phyloP scores from a whole-genome alignment of 1,140 invertebrate species.

The Bilobella aurantiaca region DNA sequence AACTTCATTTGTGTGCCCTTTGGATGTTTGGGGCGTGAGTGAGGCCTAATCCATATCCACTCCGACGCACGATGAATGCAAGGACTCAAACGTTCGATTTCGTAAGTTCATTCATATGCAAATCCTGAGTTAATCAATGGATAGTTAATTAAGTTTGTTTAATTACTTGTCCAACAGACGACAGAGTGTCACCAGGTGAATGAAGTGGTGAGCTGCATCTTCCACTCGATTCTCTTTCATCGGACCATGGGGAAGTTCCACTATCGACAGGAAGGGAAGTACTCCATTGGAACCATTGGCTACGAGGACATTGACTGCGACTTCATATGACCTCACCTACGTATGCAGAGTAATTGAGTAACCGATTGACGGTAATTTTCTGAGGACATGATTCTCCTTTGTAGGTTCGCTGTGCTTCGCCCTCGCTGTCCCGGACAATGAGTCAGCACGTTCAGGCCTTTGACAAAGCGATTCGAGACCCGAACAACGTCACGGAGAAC shows the following conservation, averaged over 20 bases:
- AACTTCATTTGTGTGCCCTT: no score
- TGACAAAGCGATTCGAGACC: conserved; percentile 62
- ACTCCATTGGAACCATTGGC: conserved; percentile 86
- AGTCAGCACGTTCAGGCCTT: conserved; percentile 74
- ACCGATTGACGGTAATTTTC: no score
- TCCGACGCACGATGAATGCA: conserved; percentile 76
- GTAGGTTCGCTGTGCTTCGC: conserved; percentile 72
- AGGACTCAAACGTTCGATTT: conserved; percentile 77
- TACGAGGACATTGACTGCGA: conserved; percentile 94
- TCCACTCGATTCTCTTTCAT: conserved; percentile 91
- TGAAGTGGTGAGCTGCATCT: conserved; percentile 85
- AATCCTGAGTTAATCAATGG: neutral
- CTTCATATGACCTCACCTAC: conserved; percentile 93
- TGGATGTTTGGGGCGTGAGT: no score
- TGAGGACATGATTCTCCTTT: conserved; percentile 16
- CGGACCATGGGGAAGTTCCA: conserved; percentile 88
- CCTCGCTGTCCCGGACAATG: conserved; percentile 59
- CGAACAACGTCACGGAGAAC: conserved; percentile 43
- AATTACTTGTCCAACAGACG: conserved; percentile 41
- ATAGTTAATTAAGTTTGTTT: conserved; percentile 12
- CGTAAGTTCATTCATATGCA: conserved; percentile 38
- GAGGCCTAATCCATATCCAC: no score
- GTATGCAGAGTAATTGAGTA: conserved; percentile 43
- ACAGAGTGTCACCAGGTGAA: conserved; percentile 88
- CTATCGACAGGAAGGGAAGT: conserved; percentile 84